A percentile compares a stretch with the other conserved stretches of the same genome.
Conservation (phyloP, 1,140 invertebrate species). For the Zaprionus davidi region DNA sequence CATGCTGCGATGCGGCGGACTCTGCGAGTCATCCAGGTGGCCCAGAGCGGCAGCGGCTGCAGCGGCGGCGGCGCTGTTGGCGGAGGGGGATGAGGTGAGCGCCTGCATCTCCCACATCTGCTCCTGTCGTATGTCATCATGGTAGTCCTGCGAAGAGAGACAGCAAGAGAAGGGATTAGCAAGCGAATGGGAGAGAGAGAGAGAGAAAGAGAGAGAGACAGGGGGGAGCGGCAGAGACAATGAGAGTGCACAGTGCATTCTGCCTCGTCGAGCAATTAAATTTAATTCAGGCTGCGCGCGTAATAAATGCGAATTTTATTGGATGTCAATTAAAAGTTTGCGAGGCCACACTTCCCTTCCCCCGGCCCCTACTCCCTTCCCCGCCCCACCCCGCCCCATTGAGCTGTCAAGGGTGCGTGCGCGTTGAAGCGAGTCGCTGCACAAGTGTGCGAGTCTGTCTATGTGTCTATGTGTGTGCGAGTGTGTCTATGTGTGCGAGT, state of each 20-base stretch:
- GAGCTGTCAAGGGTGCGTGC: slow-evolving; percentile 23
- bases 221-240: background rate
- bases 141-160: slow-evolving; percentile 88
- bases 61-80: slow-evolving; percentile 8
- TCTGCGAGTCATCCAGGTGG: slow-evolving; percentile 75
- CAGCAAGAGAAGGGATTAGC: background rate
- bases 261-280: slow-evolving; percentile 66
- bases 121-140: slow-evolving; percentile 93
- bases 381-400: background rate
- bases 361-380: background rate
- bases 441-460: slow-evolving; percentile 41
- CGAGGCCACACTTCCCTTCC: slow-evolving; percentile 43
- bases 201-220: too few species aligned
- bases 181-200: too few species aligned
- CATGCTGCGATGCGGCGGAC: slow-evolving; percentile 68
- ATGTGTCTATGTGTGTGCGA: slow-evolving; percentile 13
- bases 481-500: slow-evolving; percentile 54
- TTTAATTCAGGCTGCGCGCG: slow-evolving; percentile 65
- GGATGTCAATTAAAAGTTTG: slow-evolving; percentile 82
- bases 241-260: slow-evolving; percentile 15
- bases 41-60: slow-evolving; percentile 49
- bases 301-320: slow-evolving; percentile 81
- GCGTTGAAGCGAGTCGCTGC: slow-evolving; percentile 37
- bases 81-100: slow-evolving; percentile 85
- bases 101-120: slow-evolving; percentile 94